Percentiles rank a stretch among this genome's conserved stretches.
phyloP scores from a whole-genome alignment of 2,888 invertebrate genomes.

The Tachina lurida region DNA sequence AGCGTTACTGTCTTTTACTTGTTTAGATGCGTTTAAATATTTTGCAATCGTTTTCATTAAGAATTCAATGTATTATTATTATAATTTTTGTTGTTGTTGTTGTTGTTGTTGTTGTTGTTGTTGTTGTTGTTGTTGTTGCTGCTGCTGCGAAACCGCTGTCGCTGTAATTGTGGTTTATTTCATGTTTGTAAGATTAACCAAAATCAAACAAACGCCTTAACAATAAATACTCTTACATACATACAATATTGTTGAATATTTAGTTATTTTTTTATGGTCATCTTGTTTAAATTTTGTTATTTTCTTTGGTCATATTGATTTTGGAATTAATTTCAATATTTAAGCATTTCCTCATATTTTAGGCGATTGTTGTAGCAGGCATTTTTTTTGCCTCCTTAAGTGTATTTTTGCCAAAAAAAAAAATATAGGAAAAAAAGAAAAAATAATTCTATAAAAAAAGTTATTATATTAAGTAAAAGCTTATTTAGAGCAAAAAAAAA shows the following conservation, averaged over 20 bases:
- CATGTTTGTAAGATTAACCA: slow-evolving; percentile 47
- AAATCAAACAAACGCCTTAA: slow-evolving; percentile 65
- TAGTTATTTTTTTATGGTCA: slow-evolving; percentile 50
- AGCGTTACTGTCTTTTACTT: slow-evolving; percentile 1
- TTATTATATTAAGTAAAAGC: neutral
- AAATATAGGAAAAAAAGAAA: neutral
- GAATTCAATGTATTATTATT: slow-evolving; percentile 59
- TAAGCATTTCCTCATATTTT: slow-evolving; percentile 64
- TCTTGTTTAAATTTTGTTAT: slow-evolving; percentile 37
- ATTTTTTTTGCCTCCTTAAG: neutral
- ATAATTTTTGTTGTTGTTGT: neutral
- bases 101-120: neutral
- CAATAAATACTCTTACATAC: slow-evolving; percentile 23
- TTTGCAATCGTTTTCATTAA: slow-evolving; percentile 70
- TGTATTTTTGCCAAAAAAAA: neutral
- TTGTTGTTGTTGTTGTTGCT: neutral
- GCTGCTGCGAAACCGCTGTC: neutral
- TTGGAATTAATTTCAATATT: slow-evolving; percentile 66
- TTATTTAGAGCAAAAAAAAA: neutral
- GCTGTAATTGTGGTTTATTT: slow-evolving; percentile 26
- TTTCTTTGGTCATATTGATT: slow-evolving; percentile 10
- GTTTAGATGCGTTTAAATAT: slow-evolving; percentile 59
- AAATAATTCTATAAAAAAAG: neutral
- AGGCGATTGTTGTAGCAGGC: slow-evolving; percentile 35
- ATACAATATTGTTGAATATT: slow-evolving; percentile 37